Evolutionary conservation across 2,797 vertebrate genomes (phyloP), one percentile per base, ranked within the genome.

Genomic region (Ceryle rudis): DNA sequence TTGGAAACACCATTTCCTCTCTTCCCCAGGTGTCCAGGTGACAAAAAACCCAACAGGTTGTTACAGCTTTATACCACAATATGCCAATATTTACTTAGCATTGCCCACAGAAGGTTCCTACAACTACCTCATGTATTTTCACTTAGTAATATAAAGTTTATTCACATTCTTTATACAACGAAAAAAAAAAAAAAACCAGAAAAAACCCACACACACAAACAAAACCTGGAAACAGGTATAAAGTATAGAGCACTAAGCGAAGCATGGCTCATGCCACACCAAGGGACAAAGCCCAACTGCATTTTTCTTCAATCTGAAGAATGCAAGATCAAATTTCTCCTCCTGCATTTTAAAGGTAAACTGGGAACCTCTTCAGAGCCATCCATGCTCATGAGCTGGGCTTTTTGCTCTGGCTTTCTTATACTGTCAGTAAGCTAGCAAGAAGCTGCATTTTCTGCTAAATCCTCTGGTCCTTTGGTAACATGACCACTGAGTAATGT

Each of bases 391-490:
- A 16, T 2, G 22, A 86, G 44, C 42, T 70, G 31, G 3, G 3
- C 49, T 42, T 91, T 81, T 65, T 81, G 44, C 46, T 79, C 29
- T 21, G 18, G 14, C 42, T 65, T 86, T 75, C 52, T 77, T 70
- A 25, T 9, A 89, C 70, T 64, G 28, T 19, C 81, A 67, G 65
- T 71, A 89, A 90, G 64, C 49, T 81, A 77, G 41, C 31, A 58
- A 80, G 71, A 93, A 93, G 39, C 19, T 83, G 57, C 47, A 77
- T 85, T 89, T 92, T 77, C 69, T 92, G 52, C 69, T 93, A 95
- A 93, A 91, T 86, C 69, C 74, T 74, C 77, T 69, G 35, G 80
- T 86, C 67, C 58, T 82, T 84, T 14, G 0, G 57, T 69, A 78
- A 62, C 69, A 35, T 7, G 4, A 84, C 62, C 84, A 44, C 7